These are phyloP conservation scores for Sebastes matsubarae DNA, from an alignment of 2,797 vertebrate species.

Conservation along the genomic window DNA sequence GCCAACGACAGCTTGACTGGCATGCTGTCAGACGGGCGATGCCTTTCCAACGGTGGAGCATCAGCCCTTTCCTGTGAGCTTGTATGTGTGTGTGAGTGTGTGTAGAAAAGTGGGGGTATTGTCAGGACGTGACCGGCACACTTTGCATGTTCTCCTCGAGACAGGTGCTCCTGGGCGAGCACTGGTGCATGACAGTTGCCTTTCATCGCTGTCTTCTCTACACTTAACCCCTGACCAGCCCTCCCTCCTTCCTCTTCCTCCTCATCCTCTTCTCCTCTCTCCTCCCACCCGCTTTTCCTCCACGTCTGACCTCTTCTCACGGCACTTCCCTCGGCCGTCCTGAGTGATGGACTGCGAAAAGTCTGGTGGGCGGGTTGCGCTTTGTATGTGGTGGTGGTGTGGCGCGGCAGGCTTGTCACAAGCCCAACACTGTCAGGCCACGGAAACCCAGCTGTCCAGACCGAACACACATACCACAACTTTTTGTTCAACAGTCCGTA, in stretches of 20 bases:
- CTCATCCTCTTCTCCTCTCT: conserved; percentile 50
- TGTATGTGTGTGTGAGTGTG: conserved; percentile 49
- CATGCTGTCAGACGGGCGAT: conserved; percentile 89
- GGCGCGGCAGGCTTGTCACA: conserved; percentile 90
- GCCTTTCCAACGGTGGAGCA: conserved; percentile 86
- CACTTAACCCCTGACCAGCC: conserved; percentile 95
- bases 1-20: conserved; percentile 90
- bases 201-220: conserved; percentile 95
- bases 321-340: conserved; percentile 70
- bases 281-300: conserved; percentile 57
- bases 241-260: conserved; percentile 62
- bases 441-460: conserved; percentile 81
- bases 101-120: conserved; percentile 68
- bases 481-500: conserved; percentile 93
- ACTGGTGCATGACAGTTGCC: conserved; percentile 98
- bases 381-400: conserved; percentile 47
- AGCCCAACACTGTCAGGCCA: conserved; percentile 89
- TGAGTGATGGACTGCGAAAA: conserved; percentile 91
- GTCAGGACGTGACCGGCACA: conserved; percentile 88
- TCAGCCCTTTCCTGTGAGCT: conserved; percentile 87
- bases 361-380: conserved; percentile 57
- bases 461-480: conserved; percentile 65
- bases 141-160: conserved; percentile 91
- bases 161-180: conserved; percentile 90
- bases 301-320: conserved; percentile 73